phyloP scores from a whole-genome alignment of 2,113 vertebrate species.

The Baryphthengus martii region DNA sequence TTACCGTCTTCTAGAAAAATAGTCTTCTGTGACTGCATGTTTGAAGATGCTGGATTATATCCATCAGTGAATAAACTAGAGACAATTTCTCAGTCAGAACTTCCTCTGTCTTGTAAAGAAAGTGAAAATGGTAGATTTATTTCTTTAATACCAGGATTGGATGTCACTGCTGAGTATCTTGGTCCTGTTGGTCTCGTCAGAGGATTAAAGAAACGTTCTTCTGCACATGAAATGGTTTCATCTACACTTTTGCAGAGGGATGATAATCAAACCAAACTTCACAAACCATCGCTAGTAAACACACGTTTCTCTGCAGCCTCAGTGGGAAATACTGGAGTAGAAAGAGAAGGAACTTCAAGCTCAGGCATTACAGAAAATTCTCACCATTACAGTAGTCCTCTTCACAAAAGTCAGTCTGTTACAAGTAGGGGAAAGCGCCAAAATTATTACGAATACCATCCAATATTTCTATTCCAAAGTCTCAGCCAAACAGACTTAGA shows the following conservation, averaged over 20 bases:
- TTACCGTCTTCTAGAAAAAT: conserved; percentile 8
- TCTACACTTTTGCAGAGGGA: background rate
- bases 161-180: conserved; percentile 84
- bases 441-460: conserved; percentile 54
- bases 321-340: background rate
- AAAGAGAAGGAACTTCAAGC: background rate
- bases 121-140: conserved; percentile 58
- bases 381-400: background rate
- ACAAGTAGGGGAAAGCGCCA: conserved; percentile 63
- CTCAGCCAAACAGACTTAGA: conserved; percentile 77
- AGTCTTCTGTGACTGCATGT: conserved; percentile 76
- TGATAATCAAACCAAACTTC: background rate
- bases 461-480: conserved; percentile 67
- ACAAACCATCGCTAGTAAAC: background rate
- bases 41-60: background rate
- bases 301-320: background rate
- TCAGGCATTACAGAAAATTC: background rate
- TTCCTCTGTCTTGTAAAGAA: conserved; percentile 68
- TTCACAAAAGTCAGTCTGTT: background rate
- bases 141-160: conserved; percentile 81
- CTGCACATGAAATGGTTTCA: background rate
- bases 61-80: conserved; percentile 34
- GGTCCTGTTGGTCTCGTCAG: conserved; percentile 47
- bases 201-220: conserved; percentile 21
- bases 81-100: background rate